phyloP scores from a whole-genome alignment of 2,113 vertebrate genomes.

The Mixornis gularis region DNA sequence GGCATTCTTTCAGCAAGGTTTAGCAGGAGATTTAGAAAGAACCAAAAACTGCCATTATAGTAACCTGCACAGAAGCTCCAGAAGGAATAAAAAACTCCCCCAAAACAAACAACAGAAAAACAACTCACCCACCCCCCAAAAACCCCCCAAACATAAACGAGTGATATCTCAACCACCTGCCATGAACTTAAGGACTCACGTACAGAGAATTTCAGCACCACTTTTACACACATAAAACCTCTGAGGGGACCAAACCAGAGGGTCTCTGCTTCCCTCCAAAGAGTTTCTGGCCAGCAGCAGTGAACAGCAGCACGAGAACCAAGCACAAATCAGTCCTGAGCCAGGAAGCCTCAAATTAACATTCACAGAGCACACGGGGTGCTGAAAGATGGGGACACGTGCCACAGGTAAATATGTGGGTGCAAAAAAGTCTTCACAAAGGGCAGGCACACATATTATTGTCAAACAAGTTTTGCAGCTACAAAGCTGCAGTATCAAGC shows the following conservation, averaged over 20 bases:
- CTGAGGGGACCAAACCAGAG: neutral
- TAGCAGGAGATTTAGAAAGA: neutral
- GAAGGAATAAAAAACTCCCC: neutral
- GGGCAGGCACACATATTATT: neutral
- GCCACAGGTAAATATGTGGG: neutral
- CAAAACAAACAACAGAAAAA: neutral
- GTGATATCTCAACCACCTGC: neutral
- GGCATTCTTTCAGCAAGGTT: neutral
- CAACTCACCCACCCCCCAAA: accelerated
- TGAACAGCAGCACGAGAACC: neutral
- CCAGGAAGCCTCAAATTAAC: neutral
- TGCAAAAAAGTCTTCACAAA: neutral
- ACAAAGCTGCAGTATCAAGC: neutral
- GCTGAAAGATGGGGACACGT: neutral
- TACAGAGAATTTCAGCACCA: neutral
- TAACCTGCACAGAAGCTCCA: accelerated
- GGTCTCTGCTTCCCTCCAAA: neutral
- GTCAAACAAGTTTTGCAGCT: neutral
- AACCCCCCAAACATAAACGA: neutral
- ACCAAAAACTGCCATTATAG: neutral
- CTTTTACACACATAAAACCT: neutral
- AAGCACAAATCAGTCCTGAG: neutral
- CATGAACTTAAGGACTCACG: neutral
- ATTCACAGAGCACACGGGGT: neutral
- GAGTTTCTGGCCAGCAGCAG: neutral